These are phyloP conservation scores for Lagodon rhomboides DNA, from an alignment of 2,797 vertebrate genomes.

Conservation along the genomic window DNA sequence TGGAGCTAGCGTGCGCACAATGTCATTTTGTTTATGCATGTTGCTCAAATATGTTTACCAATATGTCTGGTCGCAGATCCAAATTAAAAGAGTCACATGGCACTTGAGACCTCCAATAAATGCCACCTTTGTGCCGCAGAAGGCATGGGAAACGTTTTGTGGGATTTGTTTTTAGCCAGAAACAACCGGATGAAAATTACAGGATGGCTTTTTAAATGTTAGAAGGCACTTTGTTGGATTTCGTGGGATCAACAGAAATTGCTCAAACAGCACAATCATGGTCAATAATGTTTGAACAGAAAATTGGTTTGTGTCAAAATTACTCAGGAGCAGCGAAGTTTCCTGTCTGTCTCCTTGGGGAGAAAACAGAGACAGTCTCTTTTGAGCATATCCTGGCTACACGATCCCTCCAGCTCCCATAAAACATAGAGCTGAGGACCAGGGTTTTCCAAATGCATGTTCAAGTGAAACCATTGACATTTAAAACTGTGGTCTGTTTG, in stretches of 20 bases:
- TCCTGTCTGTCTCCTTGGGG: constrained; percentile 25
- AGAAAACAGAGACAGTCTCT: constrained; percentile 41
- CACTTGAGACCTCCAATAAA: constrained; percentile 49
- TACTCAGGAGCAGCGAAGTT: constrained; percentile 23
- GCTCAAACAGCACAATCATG: constrained; percentile 42
- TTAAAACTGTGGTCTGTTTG: constrained; percentile 49
- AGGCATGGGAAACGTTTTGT: constrained; percentile 37
- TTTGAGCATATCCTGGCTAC: constrained; percentile 36
- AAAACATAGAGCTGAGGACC: constrained; percentile 39
- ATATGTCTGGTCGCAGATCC: constrained; percentile 28
- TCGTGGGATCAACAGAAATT: constrained; percentile 24
- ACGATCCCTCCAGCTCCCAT: constrained; percentile 17
- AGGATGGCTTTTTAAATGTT: constrained; percentile 44
- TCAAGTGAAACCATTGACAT: constrained; percentile 50
- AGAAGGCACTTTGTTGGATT: constrained; percentile 53
- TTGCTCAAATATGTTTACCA: constrained; percentile 31
- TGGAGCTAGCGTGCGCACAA: constrained; percentile 38
- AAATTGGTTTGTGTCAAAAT: constrained; percentile 54
- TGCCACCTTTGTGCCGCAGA: constrained; percentile 42
- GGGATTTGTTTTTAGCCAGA: constrained; percentile 41
- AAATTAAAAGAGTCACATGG: constrained; percentile 56
- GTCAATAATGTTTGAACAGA: constrained; percentile 56
- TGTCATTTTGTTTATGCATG: constrained; percentile 30
- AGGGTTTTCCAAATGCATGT: constrained; percentile 44
- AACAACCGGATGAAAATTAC: constrained; percentile 60